Base-by-base conservation (phyloP, 2,113 vertebrate species). In the Cettia cetti region DNA sequence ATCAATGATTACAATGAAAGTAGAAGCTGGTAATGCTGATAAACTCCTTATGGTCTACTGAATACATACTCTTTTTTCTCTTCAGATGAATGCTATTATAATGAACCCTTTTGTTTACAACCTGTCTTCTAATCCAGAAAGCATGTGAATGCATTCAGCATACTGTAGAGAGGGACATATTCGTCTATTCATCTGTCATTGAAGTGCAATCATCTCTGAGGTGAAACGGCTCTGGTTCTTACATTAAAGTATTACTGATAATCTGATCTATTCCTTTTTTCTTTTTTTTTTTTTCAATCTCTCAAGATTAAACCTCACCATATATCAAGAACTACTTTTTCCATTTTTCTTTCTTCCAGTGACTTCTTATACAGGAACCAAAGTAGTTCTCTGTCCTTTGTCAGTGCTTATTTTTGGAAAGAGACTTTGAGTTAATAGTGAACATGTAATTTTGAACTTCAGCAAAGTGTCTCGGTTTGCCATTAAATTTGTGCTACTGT, bases 341-440 rank as follows among this genome's bases (percentile, higher is more conserved):
- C n/a, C 28, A 11, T 49, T 88, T 69, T 60, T 81, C 21, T 75
- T 42, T 75, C 37, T 60, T 90, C 39, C 6, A 65, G 4, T 82
- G 74, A 69, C 27, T 47, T 69, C 35, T 87, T 77, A 39, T 27
- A 26, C 44, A 11, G 16, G 27, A 87, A 30, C 47, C 9, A 80
- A 59, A 61, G 14, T 22, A 61, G 54, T 83, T 88, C n/a, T 59
- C 15, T 77, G 37, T 91, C 47, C 13, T 91, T 94, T 82, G 15
- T 52, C 84, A 86, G 42, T 63, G 59, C n/a, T 87, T 93, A 50
- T 77, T 90, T 95, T 86, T 90, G 54, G 92, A 85, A 83, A 56
- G 54, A 76, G 42, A 59, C 42, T 82, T 90, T 59, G 84, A 87
- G 39, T 90, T 90, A 83, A 70, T 50, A 63, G 37, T 63, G 82